A percentile compares a stretch with the other conserved stretches of the same genome.
Conservation (phyloP, 2,888 invertebrate species). For the Cepaea hortensis region DNA sequence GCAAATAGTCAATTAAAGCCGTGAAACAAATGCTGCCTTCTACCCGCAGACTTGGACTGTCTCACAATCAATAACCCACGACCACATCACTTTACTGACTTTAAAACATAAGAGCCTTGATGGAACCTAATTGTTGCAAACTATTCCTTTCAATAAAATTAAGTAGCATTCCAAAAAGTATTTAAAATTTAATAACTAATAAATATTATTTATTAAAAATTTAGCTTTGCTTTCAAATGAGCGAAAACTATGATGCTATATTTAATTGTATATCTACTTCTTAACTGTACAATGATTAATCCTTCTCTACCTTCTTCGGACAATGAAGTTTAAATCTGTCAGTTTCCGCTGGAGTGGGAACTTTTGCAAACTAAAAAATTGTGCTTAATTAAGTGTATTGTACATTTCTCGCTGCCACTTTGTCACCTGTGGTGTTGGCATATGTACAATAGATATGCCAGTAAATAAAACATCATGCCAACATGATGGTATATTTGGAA, state of each 20-base stretch:
- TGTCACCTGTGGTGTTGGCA: background rate
- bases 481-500: slow-evolving; percentile 42
- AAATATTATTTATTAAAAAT: too few species aligned
- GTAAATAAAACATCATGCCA: slow-evolving; percentile 30
- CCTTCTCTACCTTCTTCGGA: background rate
- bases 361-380: slow-evolving; percentile 1
- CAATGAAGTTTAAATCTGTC: background rate
- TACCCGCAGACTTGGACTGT: background rate
- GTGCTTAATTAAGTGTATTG: too few species aligned
- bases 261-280: background rate
- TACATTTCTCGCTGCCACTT: background rate
- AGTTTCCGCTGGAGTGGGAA: slow-evolving; percentile 5
- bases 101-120: slow-evolving; percentile 10
- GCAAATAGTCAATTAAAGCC: background rate
- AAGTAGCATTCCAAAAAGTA: too few species aligned
- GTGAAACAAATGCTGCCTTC: background rate
- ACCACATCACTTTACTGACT: background rate
- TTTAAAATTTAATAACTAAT: too few species aligned
- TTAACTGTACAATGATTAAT: background rate
- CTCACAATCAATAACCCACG: slow-evolving; percentile 3
- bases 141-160: background rate
- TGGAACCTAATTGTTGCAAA: background rate
- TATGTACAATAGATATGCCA: slow-evolving; percentile 19
- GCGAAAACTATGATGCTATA: too few species aligned
- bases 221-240: too few species aligned